Base-by-base conservation (phyloP, 2,797 vertebrate species). In the Eutrigla gurnardus region DNA sequence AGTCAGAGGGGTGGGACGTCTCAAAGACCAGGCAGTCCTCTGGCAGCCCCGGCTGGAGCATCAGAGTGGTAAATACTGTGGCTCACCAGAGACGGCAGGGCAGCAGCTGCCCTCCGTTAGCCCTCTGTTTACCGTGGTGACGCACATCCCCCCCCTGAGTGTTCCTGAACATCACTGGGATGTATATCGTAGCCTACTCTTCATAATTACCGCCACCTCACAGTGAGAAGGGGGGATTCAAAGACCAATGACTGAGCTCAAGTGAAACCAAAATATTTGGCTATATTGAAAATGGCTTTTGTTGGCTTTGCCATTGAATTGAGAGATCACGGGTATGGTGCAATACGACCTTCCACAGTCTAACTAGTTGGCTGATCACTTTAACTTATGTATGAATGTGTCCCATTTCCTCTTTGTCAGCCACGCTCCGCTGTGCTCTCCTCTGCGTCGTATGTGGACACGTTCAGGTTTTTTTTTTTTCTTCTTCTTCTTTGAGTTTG, bases 11-110 rank as follows among this genome's bases (percentile, higher is more conserved):
- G 95, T 98, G 97, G 97, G 98, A 99, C 91, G 93, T 94, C 95
- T 96, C 96, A 96, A 98, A 98, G 96, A 96, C 95, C 96, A 97
- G 97, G 95, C 97, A 96, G 94, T 96, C 96, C 95, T 94, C 95
- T 94, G 95, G 96, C 96, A 96, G 94, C 94, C 95, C 96, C 94
- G 95, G 96, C 95, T 99, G 98, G 98, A 99, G 96, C 97, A 96
- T 99, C 97, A 96, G 97, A 97, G 97, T 99, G 98, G 98, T 99
- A 99, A 99, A 94, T 94, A 94, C 90, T 77, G 82, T 85, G 83
- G 91, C 88, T 91, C 81, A 82, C 77, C 70, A 82, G 78, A 90
- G 89, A 87, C 25, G 6, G 73, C 72, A 58, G 79, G 80, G 80
- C 87, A 83, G 86, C 84, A 78, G 82, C 83, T 82, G 83, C 82